Evolutionary conservation across 2,113 vertebrate species (phyloP), one percentile per base, ranked within the genome.

Genomic region (Elachura formosa): DNA sequence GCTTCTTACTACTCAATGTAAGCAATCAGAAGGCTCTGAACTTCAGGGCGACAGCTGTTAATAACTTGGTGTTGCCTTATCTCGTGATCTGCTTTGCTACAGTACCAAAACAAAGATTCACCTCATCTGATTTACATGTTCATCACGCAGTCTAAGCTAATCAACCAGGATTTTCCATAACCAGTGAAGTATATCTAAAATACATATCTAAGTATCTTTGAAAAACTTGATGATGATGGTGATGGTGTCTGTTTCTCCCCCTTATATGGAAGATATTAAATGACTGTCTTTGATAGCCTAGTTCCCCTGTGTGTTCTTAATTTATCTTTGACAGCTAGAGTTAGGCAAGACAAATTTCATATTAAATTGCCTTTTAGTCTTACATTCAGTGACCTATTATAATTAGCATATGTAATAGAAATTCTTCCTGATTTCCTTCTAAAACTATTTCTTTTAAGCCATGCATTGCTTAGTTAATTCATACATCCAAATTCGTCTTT

Each of bases 361-460:
- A 84, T 56, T 89, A 78, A 89, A 89, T 84, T 87, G n/a, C 49
- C 62, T 93, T 89, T 94, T 85, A 74, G 48, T 77, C 46, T 85
- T 89, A 87, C 31, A 68, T 74, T 91, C 77, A 68, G n/a, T 75
- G 66, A 84, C 45, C 61, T 85, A 40, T 61, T 87, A 87, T 67
- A 74, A 89, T 58, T 80, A 91, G 31, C 21, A 74, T 45, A 87
- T 31, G 11, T 54, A 86, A 84, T 52, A 29, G 33, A 84, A 91
- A 18, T 55, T 75, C n/a, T 80, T 80, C 34, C 31, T 12, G 34
- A 83, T 80, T 55, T 76, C 62, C 26, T 85, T 63, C 45, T 83
- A 76, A 92, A 90, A 79, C 17, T 85, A 59, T 73, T 72, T 83
- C 28, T 88, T 94, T 71, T 34, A 88, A 92, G 25, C 25, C 25